Evolutionary conservation across 92 coral and sea anemone species (phyloP).

Genomic region (Paragorgia papillata): DNA sequence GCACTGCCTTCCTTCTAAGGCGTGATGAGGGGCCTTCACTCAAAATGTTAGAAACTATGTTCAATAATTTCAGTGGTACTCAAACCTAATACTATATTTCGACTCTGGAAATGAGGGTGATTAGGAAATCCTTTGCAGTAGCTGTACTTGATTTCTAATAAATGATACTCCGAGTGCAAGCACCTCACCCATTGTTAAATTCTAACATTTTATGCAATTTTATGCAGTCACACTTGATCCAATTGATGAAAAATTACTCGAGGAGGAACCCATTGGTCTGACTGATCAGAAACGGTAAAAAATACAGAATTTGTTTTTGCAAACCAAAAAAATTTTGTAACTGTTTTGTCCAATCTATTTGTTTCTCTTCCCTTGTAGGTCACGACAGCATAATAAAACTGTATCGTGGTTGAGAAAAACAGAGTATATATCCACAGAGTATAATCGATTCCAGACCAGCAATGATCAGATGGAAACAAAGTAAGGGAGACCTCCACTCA

Average conservation of each 20-base stretch:
- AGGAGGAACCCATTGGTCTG: slow-evolving; percentile 83
- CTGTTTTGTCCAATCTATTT: background rate
- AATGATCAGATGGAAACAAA: slow-evolving; percentile 97
- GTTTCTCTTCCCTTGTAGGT: slow-evolving; percentile 45
- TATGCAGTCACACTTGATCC: slow-evolving; percentile 78
- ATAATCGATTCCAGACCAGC: slow-evolving; percentile 93
- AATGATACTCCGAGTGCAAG: no score
- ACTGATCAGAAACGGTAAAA: slow-evolving; percentile 93
- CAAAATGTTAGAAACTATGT: no score
- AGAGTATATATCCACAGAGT: slow-evolving; percentile 95
- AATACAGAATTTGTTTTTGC: background rate
- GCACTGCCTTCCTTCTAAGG: no score
- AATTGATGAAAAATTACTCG: slow-evolving; percentile 90
- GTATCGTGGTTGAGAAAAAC: slow-evolving; percentile 98
- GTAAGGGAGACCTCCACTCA: no score
- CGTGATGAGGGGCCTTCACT: no score
- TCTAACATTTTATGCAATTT: background rate
- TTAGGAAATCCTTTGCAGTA: no score
- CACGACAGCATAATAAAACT: slow-evolving; percentile 97
- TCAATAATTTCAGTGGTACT: no score
- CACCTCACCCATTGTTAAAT: no score
- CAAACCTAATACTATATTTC: no score
- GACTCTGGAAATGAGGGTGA: no score
- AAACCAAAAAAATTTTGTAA: no score
- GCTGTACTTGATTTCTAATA: no score